Evolutionary conservation across 2,888 invertebrate species (phyloP).

Genomic region (Drosophila stalkeri): DNA sequence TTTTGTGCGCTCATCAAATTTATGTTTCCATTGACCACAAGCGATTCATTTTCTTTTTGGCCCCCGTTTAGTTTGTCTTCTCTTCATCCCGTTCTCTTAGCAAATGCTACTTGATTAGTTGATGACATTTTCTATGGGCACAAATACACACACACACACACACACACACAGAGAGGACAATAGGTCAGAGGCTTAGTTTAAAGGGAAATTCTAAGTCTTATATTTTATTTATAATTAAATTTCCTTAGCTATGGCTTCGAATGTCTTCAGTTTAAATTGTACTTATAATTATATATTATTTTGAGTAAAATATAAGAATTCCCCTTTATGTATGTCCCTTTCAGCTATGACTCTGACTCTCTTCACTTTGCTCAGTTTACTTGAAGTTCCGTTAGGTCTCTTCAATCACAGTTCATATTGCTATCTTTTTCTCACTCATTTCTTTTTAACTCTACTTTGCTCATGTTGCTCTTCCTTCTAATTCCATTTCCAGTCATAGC

Average conservation of each 20-base stretch:
- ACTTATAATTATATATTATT: too few species aligned
- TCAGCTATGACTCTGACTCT: not conserved
- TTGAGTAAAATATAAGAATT: too few species aligned
- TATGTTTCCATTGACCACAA: slow-evolving; percentile 72
- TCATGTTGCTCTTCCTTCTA: not conserved
- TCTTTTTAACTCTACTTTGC: not conserved
- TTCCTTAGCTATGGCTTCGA: too few species aligned
- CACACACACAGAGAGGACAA: not conserved
- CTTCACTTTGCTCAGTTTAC: not conserved
- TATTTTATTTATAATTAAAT: not conserved
- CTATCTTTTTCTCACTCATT: too few species aligned
- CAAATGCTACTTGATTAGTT: slow-evolving; percentile 76
- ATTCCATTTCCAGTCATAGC: not conserved
- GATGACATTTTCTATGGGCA: slow-evolving; percentile 69
- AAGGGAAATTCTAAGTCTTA: not conserved
- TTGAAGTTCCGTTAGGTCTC: not conserved
- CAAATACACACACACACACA: slow-evolving; percentile 24
- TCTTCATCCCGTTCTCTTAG: slow-evolving; percentile 4
- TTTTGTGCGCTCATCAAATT: slow-evolving; percentile 39
- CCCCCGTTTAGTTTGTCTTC: not conserved
- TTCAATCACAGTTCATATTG: too few species aligned
- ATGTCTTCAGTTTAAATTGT: too few species aligned
- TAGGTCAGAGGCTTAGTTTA: slow-evolving; percentile 10
- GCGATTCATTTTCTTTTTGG: slow-evolving; percentile 75
- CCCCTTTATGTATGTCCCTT: too few species aligned